Evolutionary conservation across 2,888 invertebrate species (phyloP).

Genomic region (Drosophila nr. perissopoda): DNA sequence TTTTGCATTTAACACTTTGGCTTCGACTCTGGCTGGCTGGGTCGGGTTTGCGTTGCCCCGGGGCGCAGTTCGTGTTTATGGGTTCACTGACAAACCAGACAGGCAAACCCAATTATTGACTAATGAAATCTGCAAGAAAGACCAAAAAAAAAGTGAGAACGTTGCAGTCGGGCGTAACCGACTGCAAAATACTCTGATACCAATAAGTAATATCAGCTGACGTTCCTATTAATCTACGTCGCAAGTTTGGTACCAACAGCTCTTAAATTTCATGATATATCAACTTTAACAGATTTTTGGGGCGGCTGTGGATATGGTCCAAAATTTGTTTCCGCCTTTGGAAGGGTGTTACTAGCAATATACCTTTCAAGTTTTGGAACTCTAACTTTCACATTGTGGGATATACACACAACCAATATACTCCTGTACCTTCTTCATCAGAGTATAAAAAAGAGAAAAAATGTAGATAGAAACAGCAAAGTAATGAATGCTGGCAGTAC

Average conservation of each 20-base stretch:
- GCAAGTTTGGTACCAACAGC: not conserved
- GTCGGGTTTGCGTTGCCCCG: constrained; percentile 47
- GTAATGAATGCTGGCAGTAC: constrained; percentile 64
- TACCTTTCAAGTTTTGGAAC: not conserved
- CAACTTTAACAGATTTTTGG: not conserved
- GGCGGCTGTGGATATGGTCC: not conserved
- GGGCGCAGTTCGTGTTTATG: constrained; percentile 67
- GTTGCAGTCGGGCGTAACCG: not conserved
- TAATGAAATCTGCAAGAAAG: constrained; percentile 74
- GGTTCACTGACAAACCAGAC: constrained; percentile 75
- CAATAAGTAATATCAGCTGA: not conserved
- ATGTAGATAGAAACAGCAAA: constrained; percentile 32
- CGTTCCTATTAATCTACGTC: not conserved
- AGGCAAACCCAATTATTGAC: constrained; percentile 80
- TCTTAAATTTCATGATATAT: not conserved
- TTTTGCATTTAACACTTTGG: constrained; percentile 43
- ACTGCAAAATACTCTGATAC: not conserved
- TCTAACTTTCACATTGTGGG: not conserved
- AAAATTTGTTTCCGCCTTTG: not conserved
- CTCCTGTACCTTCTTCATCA: not conserved
- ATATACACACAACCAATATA: not conserved
- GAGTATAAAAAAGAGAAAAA: not conserved
- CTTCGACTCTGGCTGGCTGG: constrained; percentile 21
- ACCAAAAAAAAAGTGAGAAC: not conserved
- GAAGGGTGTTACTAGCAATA: not conserved